Evolutionary conservation across 2,888 invertebrate species (phyloP).

Genomic region (Folsomia candida): DNA sequence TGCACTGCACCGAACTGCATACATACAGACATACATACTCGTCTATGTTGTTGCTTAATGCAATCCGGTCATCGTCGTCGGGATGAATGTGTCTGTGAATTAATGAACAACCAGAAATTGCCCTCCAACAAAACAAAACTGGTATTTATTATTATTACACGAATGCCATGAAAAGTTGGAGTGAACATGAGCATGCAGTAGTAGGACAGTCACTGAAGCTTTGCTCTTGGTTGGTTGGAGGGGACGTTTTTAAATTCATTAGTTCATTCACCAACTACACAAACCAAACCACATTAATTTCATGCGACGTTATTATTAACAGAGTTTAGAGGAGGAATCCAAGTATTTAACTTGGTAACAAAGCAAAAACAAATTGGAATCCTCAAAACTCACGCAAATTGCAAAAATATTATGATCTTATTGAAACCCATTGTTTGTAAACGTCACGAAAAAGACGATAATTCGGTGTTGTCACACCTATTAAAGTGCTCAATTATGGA

Average conservation of each 20-base stretch:
- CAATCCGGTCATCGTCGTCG: neutral
- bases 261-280: neutral
- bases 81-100: neutral
- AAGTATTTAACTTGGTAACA: too few relatives aligned
- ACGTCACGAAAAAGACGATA: neutral
- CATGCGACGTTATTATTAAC: neutral
- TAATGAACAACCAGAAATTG: neutral
- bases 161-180: too few relatives aligned
- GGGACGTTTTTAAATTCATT: neutral
- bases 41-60: too few relatives aligned
- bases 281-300: too few relatives aligned
- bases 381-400: neutral
- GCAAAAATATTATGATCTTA: neutral
- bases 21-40: too few relatives aligned
- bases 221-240: neutral
- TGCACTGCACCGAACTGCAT: too few relatives aligned
- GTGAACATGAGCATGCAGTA: too few relatives aligned
- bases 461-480: neutral
- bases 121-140: neutral
- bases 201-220: too few relatives aligned
- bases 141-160: neutral
- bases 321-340: neutral
- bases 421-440: neutral
- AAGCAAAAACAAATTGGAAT: too few relatives aligned
- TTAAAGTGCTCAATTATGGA: neutral